A percentile compares a stretch with the other conserved stretches of the same genome.
These are phyloP conservation scores for Heterodera carotae DNA, from an alignment of 1,140 invertebrate genomes.

Conservation along the genomic window DNA sequence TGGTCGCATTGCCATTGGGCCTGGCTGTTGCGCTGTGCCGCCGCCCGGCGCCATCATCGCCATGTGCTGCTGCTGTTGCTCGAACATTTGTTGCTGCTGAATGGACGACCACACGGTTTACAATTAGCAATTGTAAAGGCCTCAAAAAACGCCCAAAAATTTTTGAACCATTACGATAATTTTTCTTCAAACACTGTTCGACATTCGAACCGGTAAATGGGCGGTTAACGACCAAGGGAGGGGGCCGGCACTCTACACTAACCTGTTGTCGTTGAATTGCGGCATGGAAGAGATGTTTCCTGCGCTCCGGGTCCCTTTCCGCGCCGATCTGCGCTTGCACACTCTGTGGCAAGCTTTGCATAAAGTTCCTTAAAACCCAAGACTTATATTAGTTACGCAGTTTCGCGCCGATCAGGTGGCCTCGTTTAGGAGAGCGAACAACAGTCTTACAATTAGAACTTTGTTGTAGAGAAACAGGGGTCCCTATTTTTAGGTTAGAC, in stretches of 20 bases:
- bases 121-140: constrained; percentile 7
- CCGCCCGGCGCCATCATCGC: background rate
- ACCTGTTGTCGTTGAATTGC: constrained; percentile 19
- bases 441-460: no score
- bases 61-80: constrained; percentile 32
- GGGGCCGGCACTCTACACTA: background rate
- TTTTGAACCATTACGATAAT: no score
- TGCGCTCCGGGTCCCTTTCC: constrained; percentile 33
- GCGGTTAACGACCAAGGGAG: no score
- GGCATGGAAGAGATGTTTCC: constrained; percentile 8
- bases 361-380: constrained; percentile 12
- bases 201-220: no score
- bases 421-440: no score
- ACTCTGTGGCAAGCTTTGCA: constrained; percentile 13
- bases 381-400: no score
- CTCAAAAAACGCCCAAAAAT: no score
- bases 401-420: no score
- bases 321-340: constrained; percentile 19
- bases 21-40: constrained; percentile 7
- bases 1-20: constrained; percentile 17
- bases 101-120: background rate
- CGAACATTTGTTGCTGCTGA: constrained; percentile 27
- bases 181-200: background rate
- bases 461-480: no score
- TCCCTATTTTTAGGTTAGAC: no score